A percentile compares a stretch with the other conserved stretches of the same genome.
Evolutionary conservation across 2,113 vertebrate genomes (phyloP).

Genomic region (Stercorarius parasiticus): DNA sequence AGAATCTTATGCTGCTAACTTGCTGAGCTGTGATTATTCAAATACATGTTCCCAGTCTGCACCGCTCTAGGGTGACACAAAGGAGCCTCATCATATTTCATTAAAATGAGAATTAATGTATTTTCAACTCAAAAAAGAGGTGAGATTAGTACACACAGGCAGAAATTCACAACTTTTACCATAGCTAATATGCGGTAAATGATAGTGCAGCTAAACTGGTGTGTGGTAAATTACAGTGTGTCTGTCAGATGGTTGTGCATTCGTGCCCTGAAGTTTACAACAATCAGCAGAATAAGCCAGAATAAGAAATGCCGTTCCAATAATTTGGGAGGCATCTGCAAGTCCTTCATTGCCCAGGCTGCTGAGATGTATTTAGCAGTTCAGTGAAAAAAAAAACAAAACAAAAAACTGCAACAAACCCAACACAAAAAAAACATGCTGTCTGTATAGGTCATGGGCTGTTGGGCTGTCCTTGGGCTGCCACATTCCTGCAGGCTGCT

Average conservation of each 20-base stretch:
- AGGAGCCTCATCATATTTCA: neutral
- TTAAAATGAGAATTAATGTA: neutral
- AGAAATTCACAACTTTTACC: neutral
- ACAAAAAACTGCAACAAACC: neutral
- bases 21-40: conserved; percentile 11
- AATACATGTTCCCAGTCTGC: neutral
- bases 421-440: neutral
- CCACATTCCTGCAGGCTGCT: neutral
- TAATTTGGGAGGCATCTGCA: neutral
- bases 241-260: neutral
- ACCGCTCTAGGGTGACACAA: neutral
- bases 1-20: neutral
- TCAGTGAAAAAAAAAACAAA: neutral
- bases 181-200: neutral
- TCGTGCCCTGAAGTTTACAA: neutral
- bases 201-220: neutral
- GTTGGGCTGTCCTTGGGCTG: neutral
- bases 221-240: neutral
- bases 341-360: neutral
- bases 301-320: neutral
- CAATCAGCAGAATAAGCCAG: neutral
- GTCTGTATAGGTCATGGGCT: neutral
- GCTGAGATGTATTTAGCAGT: neutral
- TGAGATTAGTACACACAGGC: neutral
- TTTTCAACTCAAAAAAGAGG: neutral